Evolutionary conservation across 2,797 vertebrate species (phyloP).

Genomic region (Protosalanx chinensis): DNA sequence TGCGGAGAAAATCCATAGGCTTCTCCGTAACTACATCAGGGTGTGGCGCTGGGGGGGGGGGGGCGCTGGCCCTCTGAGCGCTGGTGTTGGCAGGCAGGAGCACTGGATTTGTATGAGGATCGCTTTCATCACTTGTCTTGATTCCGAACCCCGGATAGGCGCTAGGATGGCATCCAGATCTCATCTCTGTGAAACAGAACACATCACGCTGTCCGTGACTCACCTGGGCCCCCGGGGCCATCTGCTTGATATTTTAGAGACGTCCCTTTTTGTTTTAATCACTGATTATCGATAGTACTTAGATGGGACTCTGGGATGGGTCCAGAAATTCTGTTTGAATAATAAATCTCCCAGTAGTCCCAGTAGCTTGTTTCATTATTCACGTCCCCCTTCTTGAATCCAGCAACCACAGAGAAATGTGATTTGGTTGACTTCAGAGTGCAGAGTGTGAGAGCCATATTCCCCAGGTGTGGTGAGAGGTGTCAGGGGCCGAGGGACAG

Average conservation of each 20-base stretch:
- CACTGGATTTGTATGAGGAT: slow-evolving; percentile 36
- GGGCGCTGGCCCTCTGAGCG: slow-evolving; percentile 28
- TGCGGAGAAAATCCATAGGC: slow-evolving; percentile 24
- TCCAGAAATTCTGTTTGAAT: slow-evolving; percentile 49
- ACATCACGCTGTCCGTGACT: not conserved
- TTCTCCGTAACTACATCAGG: slow-evolving; percentile 43
- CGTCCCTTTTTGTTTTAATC: slow-evolving; percentile 15
- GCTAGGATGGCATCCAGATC: slow-evolving; percentile 19
- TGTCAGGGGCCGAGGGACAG: slow-evolving; percentile 29
- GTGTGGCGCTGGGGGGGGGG: slow-evolving; percentile 32
- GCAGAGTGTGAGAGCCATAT: slow-evolving; percentile 31
- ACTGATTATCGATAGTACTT: slow-evolving; percentile 16
- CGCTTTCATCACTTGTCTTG: slow-evolving; percentile 42
- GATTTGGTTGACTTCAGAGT: slow-evolving; percentile 43
- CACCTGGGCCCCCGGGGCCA: not conserved
- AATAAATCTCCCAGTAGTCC: slow-evolving; percentile 40
- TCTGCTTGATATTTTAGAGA: not conserved
- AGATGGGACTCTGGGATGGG: not conserved
- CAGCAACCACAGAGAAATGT: slow-evolving; percentile 35
- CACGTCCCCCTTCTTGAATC: slow-evolving; percentile 33
- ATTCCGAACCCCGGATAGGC: slow-evolving; percentile 43
- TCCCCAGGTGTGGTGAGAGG: slow-evolving; percentile 41
- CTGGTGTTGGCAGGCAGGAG: slow-evolving; percentile 39
- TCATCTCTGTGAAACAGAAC: slow-evolving; percentile 29
- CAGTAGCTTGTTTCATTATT: slow-evolving; percentile 52